Base-by-base conservation (phyloP, 2,888 invertebrate genomes). In the Drosophila setosimentum region DNA sequence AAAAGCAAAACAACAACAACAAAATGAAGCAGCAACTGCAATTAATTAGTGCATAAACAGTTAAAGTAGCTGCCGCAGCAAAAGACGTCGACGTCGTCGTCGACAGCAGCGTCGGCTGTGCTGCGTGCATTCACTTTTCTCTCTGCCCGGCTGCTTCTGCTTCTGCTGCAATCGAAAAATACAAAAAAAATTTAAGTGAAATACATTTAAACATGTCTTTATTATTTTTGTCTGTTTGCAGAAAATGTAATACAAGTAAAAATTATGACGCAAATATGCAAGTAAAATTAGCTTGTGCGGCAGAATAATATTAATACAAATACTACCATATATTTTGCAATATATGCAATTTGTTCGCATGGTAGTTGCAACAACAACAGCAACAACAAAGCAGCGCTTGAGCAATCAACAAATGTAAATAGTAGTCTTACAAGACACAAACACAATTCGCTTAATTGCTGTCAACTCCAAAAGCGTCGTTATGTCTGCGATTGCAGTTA, bases 11-110 rank as follows among this genome's bases (percentile, higher is more conserved):
- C 30, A 24, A 16, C 49, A 55, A 24, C 48, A 40, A 2, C 48
- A 51, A 29, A 32, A 40, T n/a, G 8, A 37, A 55, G 30, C 65
- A 51, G 30, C 63, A 78, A 51, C 60, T 73, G 80, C 87, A 85
- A 92, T 90, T 91, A 91, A 92, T 92, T 91, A 91, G 91, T 91
- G 91, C 91, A 91, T 92, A 91, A 91, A 91, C 83, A 87, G 85
- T 86, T 91, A 87, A 92, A 82, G 84, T 92, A 89, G 88, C 80
- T 84, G 83, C 81, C 81, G 86, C 68, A 67, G 54, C 60, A 35
- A 32, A 33, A 68, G 66, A 49, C 37, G 24, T 45, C 48, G 32
- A 53, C 60, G 65, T 50, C 61, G 30, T 16, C 4, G 32, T 8
- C 21, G 16, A 45, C 59, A 30, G n/a, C 30, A 65, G 61, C 42